phyloP scores from a whole-genome alignment of 2,113 vertebrate species.

The Pituophis catenifer region DNA sequence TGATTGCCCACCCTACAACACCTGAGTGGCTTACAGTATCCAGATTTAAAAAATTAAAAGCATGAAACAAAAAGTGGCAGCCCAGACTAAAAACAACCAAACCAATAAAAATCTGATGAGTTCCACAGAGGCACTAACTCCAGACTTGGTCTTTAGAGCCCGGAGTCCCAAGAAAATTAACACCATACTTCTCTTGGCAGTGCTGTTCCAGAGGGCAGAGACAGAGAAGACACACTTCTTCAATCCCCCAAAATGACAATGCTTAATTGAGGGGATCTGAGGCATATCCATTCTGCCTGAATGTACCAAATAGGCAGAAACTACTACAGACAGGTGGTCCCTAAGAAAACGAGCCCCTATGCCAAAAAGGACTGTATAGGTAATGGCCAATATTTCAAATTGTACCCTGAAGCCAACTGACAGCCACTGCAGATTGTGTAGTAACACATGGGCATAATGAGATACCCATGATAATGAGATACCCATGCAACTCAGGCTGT shows the following conservation, averaged over 20 bases:
- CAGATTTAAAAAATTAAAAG: not conserved
- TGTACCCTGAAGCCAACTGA: not conserved
- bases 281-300: not conserved
- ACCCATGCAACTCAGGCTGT: not conserved
- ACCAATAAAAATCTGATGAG: not conserved
- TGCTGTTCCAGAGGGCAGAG: not conserved
- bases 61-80: not conserved
- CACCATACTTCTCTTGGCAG: not conserved
- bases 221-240: not conserved
- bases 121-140: not conserved
- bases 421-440: not conserved
- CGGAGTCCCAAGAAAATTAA: not conserved
- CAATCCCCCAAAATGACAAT: not conserved
- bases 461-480: not conserved
- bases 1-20: not conserved
- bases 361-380: not conserved
- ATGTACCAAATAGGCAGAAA: not conserved
- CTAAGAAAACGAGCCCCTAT: not conserved
- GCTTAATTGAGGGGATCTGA: not conserved
- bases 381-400: not conserved
- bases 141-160: not conserved
- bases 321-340: not conserved
- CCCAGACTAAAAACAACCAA: not conserved
- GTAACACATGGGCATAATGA: not conserved
- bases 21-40: not conserved